Base-by-base conservation (phyloP, 2,888 invertebrate species). In the Athrips mouffetella region DNA sequence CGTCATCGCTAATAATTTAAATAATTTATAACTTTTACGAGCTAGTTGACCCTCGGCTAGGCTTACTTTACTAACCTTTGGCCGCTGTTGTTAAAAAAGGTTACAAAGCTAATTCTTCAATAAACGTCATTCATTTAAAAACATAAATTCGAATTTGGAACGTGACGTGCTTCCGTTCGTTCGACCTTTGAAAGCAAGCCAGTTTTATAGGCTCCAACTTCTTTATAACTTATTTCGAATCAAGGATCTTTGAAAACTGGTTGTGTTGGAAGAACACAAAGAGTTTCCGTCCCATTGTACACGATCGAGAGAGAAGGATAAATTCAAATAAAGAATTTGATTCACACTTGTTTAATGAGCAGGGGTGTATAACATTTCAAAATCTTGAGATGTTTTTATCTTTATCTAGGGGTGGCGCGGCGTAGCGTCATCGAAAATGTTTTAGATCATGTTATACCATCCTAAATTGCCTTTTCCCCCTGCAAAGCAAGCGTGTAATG, bases 281-380 rank as follows among this genome's bases (percentile, higher is more conserved):
- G 60, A 50, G 62, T 64, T 69, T 70, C 73, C 73, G 70, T 58
- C 67, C 39, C 60, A 62, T 70, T 73, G 72, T 71, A 51, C 48
- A 49, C 54, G 56, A 59, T 65, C 64, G 62, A 58, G 57, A 58
- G 57, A 61, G 60, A 58, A 54, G 58, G 63, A 64, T 67, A 66
- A 66, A 64, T 65, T 65, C 65, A 60, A 65, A 70, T 67, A 69
- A 66, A 63, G 61, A 67, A 68, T 64, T 67, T 66, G 69, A 68
- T 71, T 70, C 70, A 70, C 73, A 73, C 67, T 69, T 64, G 60
- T 63, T 69, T 70, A 69, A 73, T 73, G 67, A 69, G 61, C 67
- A 65, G 65, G 52, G 46, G 50, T 60, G 10, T 25, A 16, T 8
- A 40, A 25, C 30, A 30, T 42, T 50, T 52, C 50, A 3, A 10